Base-by-base conservation (phyloP, 2,797 vertebrate species). In the Pachyuromys duprasi region DNA sequence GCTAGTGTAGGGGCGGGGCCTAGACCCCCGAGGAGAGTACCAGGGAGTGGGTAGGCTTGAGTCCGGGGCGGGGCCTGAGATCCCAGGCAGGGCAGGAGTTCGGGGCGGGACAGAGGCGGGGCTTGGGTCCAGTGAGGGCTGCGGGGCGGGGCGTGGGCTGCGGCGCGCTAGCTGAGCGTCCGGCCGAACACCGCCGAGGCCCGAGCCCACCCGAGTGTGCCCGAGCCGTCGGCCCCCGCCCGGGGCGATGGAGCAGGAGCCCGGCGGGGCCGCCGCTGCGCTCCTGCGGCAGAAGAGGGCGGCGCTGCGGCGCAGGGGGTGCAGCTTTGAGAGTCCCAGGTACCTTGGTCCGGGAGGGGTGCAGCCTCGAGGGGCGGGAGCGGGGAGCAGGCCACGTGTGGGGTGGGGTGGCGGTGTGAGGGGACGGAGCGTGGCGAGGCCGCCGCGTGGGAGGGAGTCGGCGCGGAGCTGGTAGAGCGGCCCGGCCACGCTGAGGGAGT, bases 231-330 rank as follows among this genome's bases (percentile, higher is more conserved):
- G 82, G 96, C 96, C 97, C 97, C 97, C 97, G 96, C 97, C 97
- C 97, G 90, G 96, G 96, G 97, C 96, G 94, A 97, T 97, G 97
- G 97, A 97, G 89, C 97, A n/a, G 4, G 97, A 95, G 75, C 84
- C 91, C 49, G 93, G 96, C 79, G 78, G 95, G 93, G 97, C 88
- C 57, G 97, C 97, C 14, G 95, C 97, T 31, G 96, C 96, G 87
- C 97, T 98, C 88, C 96, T 97, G 97, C 97, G 95, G 97, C 97
- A 97, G 97, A 97, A 95, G 97, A 96, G 97, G 97, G 97, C 97
- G 90, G 97, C 96, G 94, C 95, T 97, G 97, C 97, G 96, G 95
- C 97, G 97, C 96, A 97, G 96, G 97, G 97, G 97, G 91, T 97
- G 97, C 97, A 97, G 97, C 96, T 98, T 98, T 94, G 97, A 97